These are phyloP conservation scores for Streblospio benedicti DNA, from an alignment of 1,140 invertebrate genomes.

Conservation along the genomic window DNA sequence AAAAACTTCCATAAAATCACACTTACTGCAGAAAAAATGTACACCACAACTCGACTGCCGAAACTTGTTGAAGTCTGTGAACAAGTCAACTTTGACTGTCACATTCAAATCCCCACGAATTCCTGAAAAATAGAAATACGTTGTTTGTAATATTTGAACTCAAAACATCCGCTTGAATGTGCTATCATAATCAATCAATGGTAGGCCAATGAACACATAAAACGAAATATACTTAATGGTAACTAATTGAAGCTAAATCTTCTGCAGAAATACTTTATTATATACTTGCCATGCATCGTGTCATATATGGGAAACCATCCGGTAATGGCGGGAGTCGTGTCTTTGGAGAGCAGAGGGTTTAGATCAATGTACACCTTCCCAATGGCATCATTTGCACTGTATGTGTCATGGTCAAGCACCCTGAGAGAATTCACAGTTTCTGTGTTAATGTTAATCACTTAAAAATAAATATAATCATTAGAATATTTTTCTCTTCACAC, in stretches of 20 bases:
- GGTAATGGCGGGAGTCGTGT: slow-evolving; percentile 56
- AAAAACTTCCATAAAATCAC: neutral
- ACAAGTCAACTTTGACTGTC: slow-evolving; percentile 89
- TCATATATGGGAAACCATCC: slow-evolving; percentile 97
- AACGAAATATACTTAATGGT: no score
- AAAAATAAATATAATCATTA: no score
- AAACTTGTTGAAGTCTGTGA: slow-evolving; percentile 92
- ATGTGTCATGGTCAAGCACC: slow-evolving; percentile 95
- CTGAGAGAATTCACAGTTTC: slow-evolving; percentile 33
- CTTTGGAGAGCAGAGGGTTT: slow-evolving; percentile 46
- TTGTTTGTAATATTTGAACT: no score
- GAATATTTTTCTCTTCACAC: no score
- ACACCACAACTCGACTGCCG: slow-evolving; percentile 92
- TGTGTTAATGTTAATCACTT: no score
- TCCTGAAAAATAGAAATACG: slow-evolving; percentile 27
- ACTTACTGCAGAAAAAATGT: slow-evolving; percentile 91
- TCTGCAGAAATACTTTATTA: no score
- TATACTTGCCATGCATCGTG: slow-evolving; percentile 80
- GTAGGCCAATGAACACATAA: no score
- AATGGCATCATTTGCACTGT: slow-evolving; percentile 96
- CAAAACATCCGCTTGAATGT: no score
- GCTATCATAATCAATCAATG: no score
- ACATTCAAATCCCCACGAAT: slow-evolving; percentile 94
- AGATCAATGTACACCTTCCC: slow-evolving; percentile 68
- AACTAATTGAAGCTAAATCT: no score